These are phyloP conservation scores for Julus scanicus DNA, from an alignment of 2,888 invertebrate species.

Conservation along the genomic window DNA sequence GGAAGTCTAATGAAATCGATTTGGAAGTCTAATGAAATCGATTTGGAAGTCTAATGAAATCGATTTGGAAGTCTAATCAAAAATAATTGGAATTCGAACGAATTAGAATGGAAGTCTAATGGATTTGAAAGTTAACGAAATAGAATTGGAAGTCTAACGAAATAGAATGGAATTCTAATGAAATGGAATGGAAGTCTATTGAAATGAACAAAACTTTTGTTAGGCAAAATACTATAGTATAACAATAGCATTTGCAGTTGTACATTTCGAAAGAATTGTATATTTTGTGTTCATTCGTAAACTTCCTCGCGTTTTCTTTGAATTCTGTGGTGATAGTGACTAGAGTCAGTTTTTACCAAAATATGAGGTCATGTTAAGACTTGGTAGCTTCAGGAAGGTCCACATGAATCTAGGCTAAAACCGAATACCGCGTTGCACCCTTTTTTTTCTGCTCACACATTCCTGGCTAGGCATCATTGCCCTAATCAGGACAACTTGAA, in stretches of 20 bases:
- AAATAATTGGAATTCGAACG: too few relatives aligned
- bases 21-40: too few relatives aligned
- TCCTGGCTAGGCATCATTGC: slow-evolving; percentile 25
- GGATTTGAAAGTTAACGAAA: too few relatives aligned
- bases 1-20: too few relatives aligned
- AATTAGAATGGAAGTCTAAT: too few relatives aligned
- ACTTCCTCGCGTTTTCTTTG: background rate
- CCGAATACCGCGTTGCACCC: background rate
- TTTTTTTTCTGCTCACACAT: slow-evolving; percentile 23
- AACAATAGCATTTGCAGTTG: background rate
- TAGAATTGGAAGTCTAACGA: too few relatives aligned
- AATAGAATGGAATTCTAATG: too few relatives aligned
- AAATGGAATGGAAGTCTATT: too few relatives aligned
- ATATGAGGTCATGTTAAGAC: slow-evolving; percentile 21
- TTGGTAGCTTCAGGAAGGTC: slow-evolving; percentile 4
- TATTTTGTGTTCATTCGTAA: background rate
- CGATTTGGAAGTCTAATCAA: too few relatives aligned
- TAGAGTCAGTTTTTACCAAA: background rate
- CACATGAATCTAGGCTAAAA: slow-evolving; percentile 37
- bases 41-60: too few relatives aligned
- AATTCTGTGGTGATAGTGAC: background rate
- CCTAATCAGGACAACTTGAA: slow-evolving; percentile 31
- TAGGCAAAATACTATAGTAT: too few relatives aligned
- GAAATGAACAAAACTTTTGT: too few relatives aligned
- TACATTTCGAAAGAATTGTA: background rate